phyloP scores from a whole-genome alignment of 2,888 invertebrate genomes.

The Noctua janthina region DNA sequence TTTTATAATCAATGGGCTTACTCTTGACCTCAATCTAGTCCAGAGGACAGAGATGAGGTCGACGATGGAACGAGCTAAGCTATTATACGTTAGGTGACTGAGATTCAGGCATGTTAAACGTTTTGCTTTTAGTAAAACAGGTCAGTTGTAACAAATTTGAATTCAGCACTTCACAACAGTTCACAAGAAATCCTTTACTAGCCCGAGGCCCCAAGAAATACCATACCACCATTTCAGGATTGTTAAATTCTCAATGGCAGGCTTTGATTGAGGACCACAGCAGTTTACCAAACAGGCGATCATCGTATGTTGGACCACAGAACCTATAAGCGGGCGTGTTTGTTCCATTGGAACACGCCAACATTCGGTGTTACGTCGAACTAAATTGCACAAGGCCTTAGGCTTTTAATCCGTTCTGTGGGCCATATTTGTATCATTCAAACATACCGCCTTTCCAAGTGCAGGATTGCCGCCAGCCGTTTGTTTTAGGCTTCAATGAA shows the following conservation, averaged over 20 bases:
- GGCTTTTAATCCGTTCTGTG: slow-evolving; percentile 22
- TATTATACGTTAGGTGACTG: background rate
- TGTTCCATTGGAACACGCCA: slow-evolving; percentile 22
- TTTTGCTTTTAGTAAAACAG: background rate
- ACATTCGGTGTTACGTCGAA: slow-evolving; percentile 14
- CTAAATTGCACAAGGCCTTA: slow-evolving; percentile 2
- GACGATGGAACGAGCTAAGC: too few species aligned
- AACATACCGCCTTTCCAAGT: slow-evolving; percentile 9
- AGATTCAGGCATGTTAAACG: background rate
- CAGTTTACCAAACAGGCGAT: slow-evolving; percentile 7
- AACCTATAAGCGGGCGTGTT: slow-evolving; percentile 13
- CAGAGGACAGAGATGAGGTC: too few species aligned
- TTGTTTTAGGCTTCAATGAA: slow-evolving; percentile 22
- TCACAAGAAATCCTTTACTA: slow-evolving; percentile 9
- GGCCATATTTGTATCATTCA: slow-evolving; percentile 22
- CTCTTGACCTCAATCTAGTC: too few species aligned
- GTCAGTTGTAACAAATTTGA: background rate
- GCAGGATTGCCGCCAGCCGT: background rate
- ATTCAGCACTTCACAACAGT: slow-evolving; percentile 7
- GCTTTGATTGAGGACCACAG: slow-evolving; percentile 14
- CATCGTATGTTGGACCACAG: slow-evolving; percentile 16
- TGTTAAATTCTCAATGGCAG: slow-evolving; percentile 5
- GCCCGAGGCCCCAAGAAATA: background rate
- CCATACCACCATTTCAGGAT: background rate
- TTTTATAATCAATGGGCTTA: too few species aligned